Evolutionary conservation across 2,888 invertebrate species (phyloP).

Genomic region (Incurvaria masculella): DNA sequence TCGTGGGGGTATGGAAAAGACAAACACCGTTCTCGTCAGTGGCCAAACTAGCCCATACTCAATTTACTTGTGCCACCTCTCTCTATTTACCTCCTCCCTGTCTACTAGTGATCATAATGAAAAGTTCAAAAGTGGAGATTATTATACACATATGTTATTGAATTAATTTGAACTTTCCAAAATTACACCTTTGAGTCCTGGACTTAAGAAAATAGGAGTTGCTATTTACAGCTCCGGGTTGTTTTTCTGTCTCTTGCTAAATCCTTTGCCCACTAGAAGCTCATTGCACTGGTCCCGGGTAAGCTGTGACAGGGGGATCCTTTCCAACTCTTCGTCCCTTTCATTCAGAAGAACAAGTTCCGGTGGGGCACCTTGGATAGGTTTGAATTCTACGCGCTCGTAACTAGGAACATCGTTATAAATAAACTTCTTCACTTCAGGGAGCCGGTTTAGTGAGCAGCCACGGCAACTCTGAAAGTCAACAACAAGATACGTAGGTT

Average conservation of each 20-base stretch:
- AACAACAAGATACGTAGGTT: too few species aligned
- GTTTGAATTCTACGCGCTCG: conserved; percentile 59
- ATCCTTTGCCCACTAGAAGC: conserved; percentile 58
- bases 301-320: conserved; percentile 54
- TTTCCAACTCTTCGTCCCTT: conserved; percentile 59
- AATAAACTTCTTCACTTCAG: conserved; percentile 64
- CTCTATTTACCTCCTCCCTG: too few species aligned
- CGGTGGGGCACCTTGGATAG: conserved; percentile 63
- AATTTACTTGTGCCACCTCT: too few species aligned
- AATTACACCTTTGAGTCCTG: too few species aligned
- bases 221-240: not conserved
- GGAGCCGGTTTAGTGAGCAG: conserved; percentile 63
- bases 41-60: too few species aligned
- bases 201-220: too few species aligned
- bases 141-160: too few species aligned
- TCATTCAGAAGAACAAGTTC: conserved; percentile 59
- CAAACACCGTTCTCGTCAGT: too few species aligned
- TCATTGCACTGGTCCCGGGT: conserved; percentile 65
- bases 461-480: conserved; percentile 68
- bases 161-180: too few species aligned
- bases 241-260: conserved; percentile 36
- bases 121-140: too few species aligned
- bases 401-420: conserved; percentile 66
- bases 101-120: too few species aligned
- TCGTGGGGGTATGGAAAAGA: too few species aligned